Percentiles rank a stretch among this genome's conserved stretches.
phyloP scores from a whole-genome alignment of 2,113 vertebrate species.

The Diphyllodes magnificus region DNA sequence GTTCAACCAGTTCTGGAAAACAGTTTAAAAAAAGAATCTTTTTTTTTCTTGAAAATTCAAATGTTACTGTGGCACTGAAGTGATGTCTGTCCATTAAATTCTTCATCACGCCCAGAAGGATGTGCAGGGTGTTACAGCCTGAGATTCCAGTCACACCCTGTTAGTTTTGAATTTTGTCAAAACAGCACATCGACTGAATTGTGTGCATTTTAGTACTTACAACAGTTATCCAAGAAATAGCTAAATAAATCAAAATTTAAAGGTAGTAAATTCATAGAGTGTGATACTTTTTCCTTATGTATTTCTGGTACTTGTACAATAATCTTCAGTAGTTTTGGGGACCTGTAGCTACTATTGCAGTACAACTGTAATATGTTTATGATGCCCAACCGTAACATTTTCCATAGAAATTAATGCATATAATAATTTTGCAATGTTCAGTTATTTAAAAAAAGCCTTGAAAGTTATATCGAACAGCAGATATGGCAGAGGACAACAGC shows the following conservation, averaged over 20 bases:
- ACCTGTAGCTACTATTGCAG: background rate
- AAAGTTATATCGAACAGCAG: background rate
- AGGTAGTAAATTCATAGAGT: background rate
- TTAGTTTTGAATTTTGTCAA: background rate
- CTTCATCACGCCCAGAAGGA: background rate
- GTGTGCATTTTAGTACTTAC: background rate
- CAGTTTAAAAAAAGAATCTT: background rate
- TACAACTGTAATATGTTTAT: background rate
- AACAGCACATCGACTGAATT: background rate
- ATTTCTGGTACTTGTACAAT: background rate
- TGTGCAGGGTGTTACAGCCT: background rate
- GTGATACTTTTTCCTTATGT: background rate
- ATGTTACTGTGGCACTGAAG: background rate
- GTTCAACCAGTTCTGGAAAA: background rate
- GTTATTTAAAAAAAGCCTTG: background rate
- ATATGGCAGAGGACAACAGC: background rate
- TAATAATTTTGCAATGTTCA: background rate
- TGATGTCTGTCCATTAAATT: background rate
- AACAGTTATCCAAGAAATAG: background rate
- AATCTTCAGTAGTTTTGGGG: background rate
- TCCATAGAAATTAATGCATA: background rate
- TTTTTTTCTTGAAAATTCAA: background rate
- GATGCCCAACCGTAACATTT: background rate
- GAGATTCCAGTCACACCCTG: background rate
- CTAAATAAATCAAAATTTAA: background rate